Percentiles rank a stretch among this genome's conserved stretches.
These are phyloP conservation scores for Notechis scutatus DNA, from an alignment of 2,113 vertebrate genomes.

Conservation along the genomic window DNA sequence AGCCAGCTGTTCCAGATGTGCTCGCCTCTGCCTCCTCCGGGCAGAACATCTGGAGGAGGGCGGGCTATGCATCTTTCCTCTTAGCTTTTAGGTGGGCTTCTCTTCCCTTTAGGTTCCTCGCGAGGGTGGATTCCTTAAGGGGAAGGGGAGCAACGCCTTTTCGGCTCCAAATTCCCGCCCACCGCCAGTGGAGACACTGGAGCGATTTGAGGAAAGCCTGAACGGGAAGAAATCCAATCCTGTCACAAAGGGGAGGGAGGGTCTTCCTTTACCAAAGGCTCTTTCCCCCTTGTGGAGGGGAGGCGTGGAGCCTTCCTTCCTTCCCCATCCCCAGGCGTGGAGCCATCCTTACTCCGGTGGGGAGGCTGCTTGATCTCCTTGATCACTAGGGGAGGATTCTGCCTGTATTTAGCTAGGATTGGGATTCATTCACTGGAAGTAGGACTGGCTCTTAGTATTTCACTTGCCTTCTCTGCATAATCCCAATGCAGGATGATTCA, in stretches of 20 bases:
- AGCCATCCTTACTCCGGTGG: not conserved
- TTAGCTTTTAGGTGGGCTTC: not conserved
- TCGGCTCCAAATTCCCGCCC: not conserved
- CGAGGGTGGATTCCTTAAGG: not conserved
- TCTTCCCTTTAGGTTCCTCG: not conserved
- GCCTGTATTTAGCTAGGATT: not conserved
- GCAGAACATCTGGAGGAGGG: not conserved
- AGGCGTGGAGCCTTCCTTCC: accelerated
- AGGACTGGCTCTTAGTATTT: not conserved
- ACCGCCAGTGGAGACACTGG: not conserved
- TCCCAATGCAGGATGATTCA: not conserved
- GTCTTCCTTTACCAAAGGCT: not conserved
- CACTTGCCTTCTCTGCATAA: not conserved
- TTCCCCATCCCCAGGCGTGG: not conserved
- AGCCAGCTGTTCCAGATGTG: not conserved
- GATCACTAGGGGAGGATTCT: no score
- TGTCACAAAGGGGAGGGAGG: not conserved
- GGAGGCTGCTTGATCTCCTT: not conserved
- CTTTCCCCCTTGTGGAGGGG: not conserved
- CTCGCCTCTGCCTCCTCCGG: not conserved
- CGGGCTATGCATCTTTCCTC: not conserved
- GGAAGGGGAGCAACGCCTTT: no score
- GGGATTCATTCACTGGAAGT: not conserved
- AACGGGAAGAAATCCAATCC: not conserved
- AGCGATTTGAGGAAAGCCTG: not conserved